Percentiles rank a stretch among this genome's conserved stretches.
Conservation (phyloP, 2,797 vertebrate species). For the Enteromius trimaculatus region DNA sequence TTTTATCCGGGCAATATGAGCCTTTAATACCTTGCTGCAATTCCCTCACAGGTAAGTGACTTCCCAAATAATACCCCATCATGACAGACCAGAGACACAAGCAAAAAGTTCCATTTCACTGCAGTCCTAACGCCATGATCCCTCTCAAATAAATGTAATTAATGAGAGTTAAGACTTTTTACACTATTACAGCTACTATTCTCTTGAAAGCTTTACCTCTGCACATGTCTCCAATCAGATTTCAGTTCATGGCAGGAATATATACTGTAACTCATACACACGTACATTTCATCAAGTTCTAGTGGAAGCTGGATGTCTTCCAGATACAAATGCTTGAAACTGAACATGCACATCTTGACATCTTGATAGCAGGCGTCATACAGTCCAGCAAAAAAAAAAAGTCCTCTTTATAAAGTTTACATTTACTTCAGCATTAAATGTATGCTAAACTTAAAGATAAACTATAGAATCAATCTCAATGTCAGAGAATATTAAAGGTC, state of each 20-base stretch:
- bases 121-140: background rate
- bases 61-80: slow-evolving; percentile 17
- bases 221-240: slow-evolving; percentile 1
- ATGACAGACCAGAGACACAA: slow-evolving; percentile 21
- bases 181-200: background rate
- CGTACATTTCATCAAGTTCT: slow-evolving; percentile 4
- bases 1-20: slow-evolving; percentile 25
- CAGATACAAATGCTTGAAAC: slow-evolving; percentile 4
- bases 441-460: background rate
- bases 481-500: background rate
- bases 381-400: background rate
- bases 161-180: background rate
- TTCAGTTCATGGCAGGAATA: background rate
- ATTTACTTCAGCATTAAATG: background rate
- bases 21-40: slow-evolving; percentile 41
- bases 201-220: background rate
- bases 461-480: background rate
- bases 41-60: slow-evolving; percentile 29
- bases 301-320: slow-evolving; percentile 1
- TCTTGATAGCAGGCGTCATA: background rate
- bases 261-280: background rate
- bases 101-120: background rate
- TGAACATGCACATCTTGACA: slow-evolving; percentile 7
- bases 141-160: slow-evolving; percentile 4
- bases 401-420: background rate